Evolutionary conservation across 2,888 invertebrate species (phyloP).

Genomic region (Dione juno): DNA sequence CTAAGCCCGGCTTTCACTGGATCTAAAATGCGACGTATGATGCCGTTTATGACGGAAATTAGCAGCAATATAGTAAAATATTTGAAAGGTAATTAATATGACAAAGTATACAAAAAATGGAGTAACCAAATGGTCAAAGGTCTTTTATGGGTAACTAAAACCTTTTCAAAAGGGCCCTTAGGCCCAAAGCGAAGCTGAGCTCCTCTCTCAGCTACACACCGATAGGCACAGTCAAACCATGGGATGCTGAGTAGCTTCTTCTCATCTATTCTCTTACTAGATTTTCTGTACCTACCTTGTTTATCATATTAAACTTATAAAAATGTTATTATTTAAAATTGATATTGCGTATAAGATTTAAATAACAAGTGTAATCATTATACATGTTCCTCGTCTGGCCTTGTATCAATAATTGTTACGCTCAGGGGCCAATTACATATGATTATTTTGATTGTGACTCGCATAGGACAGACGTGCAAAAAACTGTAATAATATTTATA

Average conservation of each 20-base stretch:
- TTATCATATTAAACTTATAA: no score
- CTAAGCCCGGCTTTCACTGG: conserved; percentile 83
- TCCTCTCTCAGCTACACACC: no score
- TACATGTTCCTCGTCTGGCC: background rate
- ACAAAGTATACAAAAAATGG: no score
- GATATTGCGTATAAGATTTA: background rate
- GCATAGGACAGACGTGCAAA: background rate
- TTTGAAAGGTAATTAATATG: conserved; percentile 57
- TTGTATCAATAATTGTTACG: conserved; percentile 10
- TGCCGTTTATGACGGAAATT: conserved; percentile 72
- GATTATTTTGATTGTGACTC: background rate
- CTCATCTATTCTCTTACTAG: no score
- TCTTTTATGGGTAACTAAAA: no score
- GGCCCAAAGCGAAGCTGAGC: no score
- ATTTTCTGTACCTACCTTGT: no score
- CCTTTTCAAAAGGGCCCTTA: no score
- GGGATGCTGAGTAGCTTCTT: no score
- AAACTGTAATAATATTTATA: conserved; percentile 1
- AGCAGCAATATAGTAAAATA: conserved; percentile 59
- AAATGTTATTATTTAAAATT: no score
- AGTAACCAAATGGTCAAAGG: no score
- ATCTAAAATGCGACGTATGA: conserved; percentile 82
- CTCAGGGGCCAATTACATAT: background rate
- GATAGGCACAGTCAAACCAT: no score
- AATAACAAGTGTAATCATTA: background rate